phyloP scores from a whole-genome alignment of 2,797 vertebrate genomes.

The Notoglanidium macrostoma region DNA sequence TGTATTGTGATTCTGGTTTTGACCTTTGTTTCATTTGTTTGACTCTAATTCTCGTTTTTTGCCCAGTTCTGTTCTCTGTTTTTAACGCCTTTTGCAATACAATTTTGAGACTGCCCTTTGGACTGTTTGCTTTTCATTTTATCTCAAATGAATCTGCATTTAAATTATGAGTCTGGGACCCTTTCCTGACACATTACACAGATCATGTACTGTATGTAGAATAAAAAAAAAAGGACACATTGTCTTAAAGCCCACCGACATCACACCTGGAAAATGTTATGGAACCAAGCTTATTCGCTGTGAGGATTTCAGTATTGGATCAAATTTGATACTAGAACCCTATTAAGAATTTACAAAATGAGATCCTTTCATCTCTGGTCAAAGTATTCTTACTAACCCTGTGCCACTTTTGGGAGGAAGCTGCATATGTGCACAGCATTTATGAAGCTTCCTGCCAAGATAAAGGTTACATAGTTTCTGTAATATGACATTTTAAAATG shows the following conservation, averaged over 20 bases:
- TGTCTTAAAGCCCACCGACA: not conserved
- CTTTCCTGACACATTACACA: not conserved
- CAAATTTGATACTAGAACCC: not conserved
- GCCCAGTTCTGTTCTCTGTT: not conserved
- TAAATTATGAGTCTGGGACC: not conserved
- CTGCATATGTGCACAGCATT: not conserved
- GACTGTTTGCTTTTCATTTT: not conserved
- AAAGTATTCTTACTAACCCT: not conserved
- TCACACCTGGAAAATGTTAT: not conserved
- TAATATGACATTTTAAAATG: conserved; percentile 14
- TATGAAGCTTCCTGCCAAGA: not conserved
- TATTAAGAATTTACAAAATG: not conserved
- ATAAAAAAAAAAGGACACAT: not conserved
- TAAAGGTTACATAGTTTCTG: not conserved
- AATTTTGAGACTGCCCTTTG: not conserved
- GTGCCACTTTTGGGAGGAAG: not conserved
- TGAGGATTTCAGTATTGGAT: not conserved
- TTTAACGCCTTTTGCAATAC: not conserved
- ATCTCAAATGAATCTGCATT: not conserved
- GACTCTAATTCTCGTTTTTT: not conserved
- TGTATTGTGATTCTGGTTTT: not conserved
- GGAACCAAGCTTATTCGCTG: not conserved
- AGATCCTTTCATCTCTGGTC: not conserved
- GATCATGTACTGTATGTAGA: not conserved
- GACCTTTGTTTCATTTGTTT: not conserved